Evolutionary conservation across 2,888 invertebrate genomes (phyloP), one percentile per base, ranked within the genome.

Genomic region (Spodoptera picta): DNA sequence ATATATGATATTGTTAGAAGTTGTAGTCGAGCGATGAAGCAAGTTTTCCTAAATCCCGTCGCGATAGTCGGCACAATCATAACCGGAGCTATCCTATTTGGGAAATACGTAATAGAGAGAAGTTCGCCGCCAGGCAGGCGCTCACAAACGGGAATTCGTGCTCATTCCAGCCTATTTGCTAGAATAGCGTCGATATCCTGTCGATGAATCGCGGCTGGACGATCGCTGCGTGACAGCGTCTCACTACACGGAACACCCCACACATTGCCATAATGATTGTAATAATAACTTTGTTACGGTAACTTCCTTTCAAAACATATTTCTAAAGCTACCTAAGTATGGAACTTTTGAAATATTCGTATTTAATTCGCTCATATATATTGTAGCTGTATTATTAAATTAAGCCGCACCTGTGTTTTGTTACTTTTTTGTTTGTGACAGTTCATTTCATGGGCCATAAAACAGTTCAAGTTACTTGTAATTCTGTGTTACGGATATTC

Each of bases 101-200:
- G 84, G 85, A 85, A 86, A 87, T 88, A 86, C 81, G 87, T 86
- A 86, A 87, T 88, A 85, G 84, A 85, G 83, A 80, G 83, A 89
- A 89, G 87, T 90, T 89, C 76, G 85, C 89, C 90, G 91, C 88
- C 91, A 88, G 83, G 80, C 87, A 83, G 90, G 87, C 91, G 90
- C 88, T 86, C 79, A 69, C 80, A 78, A 84, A 85, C 83, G 83
- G 79, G 82, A 82, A 85, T 84, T 86, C 83, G 85, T 83, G 82
- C 83, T 83, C 86, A 88, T 87, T 86, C 82, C 85, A 73, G 84
- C 86, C 87, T 87, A 87, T 89, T 89, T 88, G 88, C 83, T 80
- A 77, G 81, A 85, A 87, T 83, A 84, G 85, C 83, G 67, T 75
- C 85, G 87, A 90, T 89, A 88, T 85, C 84, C 85, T 81, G 77